Conservation (phyloP, 2,888 invertebrate species). For the Liposcelis brunnea region DNA sequence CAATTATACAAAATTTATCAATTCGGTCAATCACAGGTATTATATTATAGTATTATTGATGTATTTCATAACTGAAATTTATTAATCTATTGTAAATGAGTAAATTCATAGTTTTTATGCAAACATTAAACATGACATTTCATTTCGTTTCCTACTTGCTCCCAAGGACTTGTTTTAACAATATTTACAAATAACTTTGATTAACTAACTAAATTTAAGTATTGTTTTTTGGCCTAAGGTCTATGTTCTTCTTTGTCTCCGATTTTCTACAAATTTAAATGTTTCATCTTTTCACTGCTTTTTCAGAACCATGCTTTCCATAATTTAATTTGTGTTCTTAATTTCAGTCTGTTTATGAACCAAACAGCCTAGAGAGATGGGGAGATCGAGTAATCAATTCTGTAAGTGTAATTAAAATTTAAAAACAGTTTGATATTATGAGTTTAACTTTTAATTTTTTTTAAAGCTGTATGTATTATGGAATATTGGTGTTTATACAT, state of each 20-base stretch:
- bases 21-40: conserved; percentile 37
- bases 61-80: conserved; percentile 14
- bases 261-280: no score
- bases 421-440: conserved; percentile 8
- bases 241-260: no score
- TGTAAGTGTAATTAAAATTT: conserved; percentile 30
- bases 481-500: conserved; percentile 53
- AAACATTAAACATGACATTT: conserved; percentile 5
- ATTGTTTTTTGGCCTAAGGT: conserved; percentile 4
- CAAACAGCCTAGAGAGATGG: conserved; percentile 49
- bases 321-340: conserved; percentile 16
- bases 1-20: conserved; percentile 52
- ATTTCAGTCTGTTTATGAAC: conserved; percentile 45
- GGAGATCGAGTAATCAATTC: conserved; percentile 52
- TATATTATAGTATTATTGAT: conserved; percentile 11
- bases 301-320: conserved; percentile 8
- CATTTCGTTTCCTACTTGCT: no score
- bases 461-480: conserved; percentile 44
- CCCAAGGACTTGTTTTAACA: no score
- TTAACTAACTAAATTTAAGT: not conserved
- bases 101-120: conserved; percentile 10
- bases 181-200: not conserved
- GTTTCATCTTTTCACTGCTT: no score
- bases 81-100: no score
- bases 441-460: conserved; percentile 14